Base-by-base conservation (phyloP, 2,888 invertebrate genomes). In the Phasia obesa region DNA sequence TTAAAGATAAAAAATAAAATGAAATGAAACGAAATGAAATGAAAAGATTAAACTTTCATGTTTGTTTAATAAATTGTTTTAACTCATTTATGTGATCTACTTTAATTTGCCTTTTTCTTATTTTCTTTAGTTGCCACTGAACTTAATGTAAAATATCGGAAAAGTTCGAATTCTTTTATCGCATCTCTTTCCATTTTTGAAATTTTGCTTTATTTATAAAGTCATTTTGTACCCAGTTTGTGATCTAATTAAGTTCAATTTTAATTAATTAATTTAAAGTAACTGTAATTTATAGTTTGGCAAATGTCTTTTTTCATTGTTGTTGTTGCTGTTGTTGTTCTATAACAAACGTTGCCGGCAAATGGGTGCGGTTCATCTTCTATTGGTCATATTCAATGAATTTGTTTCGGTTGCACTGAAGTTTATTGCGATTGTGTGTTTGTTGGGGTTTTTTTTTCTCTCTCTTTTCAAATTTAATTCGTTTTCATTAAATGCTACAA, bases 221-320 rank as follows among this genome's bases (percentile, higher is more conserved):
- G 44, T 59, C 17, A 51, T 55, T 65, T 64, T 19, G 65, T 27
- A 19, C 15, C 42, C 49, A 53, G 3, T 65, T 77, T 47, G 4
- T 35, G 19, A 69, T 74, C 82, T 82, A 82, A 77, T 82, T 82
- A 78, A 74, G 82, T 82, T 82, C 77, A 74, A 74, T 69, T 87
- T 88, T 88, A 87, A 86, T 89, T 89, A 89, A 89, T 89, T 89
- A 90, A 90, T 90, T 89, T 89, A 88, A 90, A 88, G 86, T 89
- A 89, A 89, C 89, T 89, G 89, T 89, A 88, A 89, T 87, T 88
- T 85, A 79, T 81, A 80, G 84, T 85, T 86, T 87, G 89, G 87
- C 86, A 87, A 87, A 88, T 84, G 87, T 86, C 85, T 51, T 76
- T 57, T 35, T 31, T 25, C 31, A 38, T 57, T 44, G 0, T 9